Evolutionary conservation across 2,888 invertebrate species (phyloP).

Genomic region (Limnephilus auricula): DNA sequence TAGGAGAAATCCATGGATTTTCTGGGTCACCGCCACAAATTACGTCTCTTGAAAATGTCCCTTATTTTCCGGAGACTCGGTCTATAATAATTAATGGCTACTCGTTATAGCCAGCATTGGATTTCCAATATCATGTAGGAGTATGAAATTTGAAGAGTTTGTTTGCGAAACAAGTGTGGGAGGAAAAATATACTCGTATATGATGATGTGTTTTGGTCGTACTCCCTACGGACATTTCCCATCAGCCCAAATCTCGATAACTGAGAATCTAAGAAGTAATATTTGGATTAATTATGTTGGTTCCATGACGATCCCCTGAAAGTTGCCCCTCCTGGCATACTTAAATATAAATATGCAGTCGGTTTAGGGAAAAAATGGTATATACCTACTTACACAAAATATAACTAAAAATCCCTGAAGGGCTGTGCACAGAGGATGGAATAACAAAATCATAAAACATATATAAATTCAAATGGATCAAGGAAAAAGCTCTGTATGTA

Average conservation of each 20-base stretch:
- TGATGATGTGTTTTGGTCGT: not conserved
- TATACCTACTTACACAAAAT: no score
- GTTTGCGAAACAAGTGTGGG: not conserved
- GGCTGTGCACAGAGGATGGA: no score
- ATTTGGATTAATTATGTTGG: not conserved
- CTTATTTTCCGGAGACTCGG: not conserved
- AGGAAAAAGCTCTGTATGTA: no score
- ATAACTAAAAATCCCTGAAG: no score
- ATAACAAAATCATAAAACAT: no score
- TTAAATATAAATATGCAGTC: no score
- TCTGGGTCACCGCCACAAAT: not conserved
- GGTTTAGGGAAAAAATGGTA: no score
- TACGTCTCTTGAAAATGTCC: not conserved
- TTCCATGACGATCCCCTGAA: no score
- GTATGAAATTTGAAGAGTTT: not conserved
- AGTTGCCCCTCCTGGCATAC: no score
- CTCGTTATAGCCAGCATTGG: not conserved
- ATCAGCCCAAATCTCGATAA: no score
- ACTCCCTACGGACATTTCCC: no score
- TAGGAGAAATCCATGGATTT: not conserved
- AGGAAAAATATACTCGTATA: not conserved
- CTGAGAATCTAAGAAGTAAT: not conserved
- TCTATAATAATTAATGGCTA: not conserved
- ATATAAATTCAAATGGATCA: no score
- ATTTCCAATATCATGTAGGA: not conserved